Evolutionary conservation across 2,888 invertebrate genomes (phyloP), one percentile per base, ranked within the genome.

Genomic region (Pyrrhia umbra): DNA sequence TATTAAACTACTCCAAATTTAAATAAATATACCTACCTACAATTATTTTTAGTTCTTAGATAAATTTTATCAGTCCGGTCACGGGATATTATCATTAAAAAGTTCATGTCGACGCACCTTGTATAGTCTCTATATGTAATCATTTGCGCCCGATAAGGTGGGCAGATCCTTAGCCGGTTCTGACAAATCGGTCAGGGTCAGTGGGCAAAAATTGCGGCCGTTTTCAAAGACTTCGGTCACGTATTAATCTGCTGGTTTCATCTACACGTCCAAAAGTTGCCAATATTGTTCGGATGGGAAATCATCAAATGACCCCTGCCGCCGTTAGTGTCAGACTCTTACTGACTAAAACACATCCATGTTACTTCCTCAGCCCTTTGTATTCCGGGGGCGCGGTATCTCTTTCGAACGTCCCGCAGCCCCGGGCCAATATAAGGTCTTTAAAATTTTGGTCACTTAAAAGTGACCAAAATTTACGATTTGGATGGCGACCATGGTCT

Each of bases 71-170:
- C 61, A 56, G 23, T 58, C 18, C n/a, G 25, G 39, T 65, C 61
- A 65, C 65, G 49, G 59, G 21, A 10, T 25, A 20, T 45, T 66
- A 70, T 70, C 62, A 59, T 69, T 51, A 34, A 59, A 47, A 60
- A 75, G 69, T 56, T 75, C 66, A 75, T 60, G 74, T 69, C 74
- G 66, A 70, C 70, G 75, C 49, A 51, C 75, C 69, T 58, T 59
- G 6, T 54, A 21, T 2, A 39, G 45, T n/a, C 42, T 13, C 49
- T 34, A 30, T 39, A 56, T 63, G 65, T 68, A 64, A 71, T 58
- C 63, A 55, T 27, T 45, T 23, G 57, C 40, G 59, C 34, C 52
- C 47, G 52, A 68, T 72, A 75, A 45, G 75, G 70, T 10, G 25
- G 34, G 49, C 72, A 54, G 45, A 57, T 30, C 68, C 55, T 46